phyloP scores from a whole-genome alignment of 1,140 invertebrate genomes.

The Sitobion miscanthi region DNA sequence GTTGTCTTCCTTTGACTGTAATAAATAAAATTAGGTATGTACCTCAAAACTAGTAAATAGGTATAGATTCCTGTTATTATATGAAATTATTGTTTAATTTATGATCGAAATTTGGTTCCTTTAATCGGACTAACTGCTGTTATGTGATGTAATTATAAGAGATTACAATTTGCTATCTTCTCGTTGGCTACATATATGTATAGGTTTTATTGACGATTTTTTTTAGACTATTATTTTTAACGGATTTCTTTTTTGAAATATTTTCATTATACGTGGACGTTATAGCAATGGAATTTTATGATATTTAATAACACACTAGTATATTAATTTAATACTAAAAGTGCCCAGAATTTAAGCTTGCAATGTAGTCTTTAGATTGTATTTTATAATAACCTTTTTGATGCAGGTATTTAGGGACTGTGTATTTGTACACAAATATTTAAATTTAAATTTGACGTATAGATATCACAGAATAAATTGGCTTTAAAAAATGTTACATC shows the following conservation, averaged over 20 bases:
- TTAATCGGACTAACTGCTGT: not conserved
- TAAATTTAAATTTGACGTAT: not conserved
- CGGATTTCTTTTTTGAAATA: not conserved
- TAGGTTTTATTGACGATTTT: not conserved
- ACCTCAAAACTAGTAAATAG: not conserved
- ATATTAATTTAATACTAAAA: not conserved
- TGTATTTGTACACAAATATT: not conserved
- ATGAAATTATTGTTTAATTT: constrained; percentile 6
- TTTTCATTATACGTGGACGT: not conserved
- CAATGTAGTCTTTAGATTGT: not conserved
- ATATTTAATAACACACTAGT: not conserved
- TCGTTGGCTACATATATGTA: not conserved
- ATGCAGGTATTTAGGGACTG: not conserved
- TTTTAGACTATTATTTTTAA: not conserved
- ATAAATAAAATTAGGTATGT: not conserved
- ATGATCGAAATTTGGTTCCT: not conserved
- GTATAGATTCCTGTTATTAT: not conserved
- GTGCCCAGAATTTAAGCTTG: not conserved
- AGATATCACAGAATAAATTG: not conserved
- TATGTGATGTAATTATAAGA: not conserved
- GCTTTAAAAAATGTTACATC: too few species aligned
- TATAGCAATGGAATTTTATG: not conserved
- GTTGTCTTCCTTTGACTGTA: not conserved
- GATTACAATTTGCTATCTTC: not conserved
- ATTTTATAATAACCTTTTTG: too few species aligned